phyloP scores from a whole-genome alignment of 2,888 invertebrate species.

The Nesidiocoris tenuis region DNA sequence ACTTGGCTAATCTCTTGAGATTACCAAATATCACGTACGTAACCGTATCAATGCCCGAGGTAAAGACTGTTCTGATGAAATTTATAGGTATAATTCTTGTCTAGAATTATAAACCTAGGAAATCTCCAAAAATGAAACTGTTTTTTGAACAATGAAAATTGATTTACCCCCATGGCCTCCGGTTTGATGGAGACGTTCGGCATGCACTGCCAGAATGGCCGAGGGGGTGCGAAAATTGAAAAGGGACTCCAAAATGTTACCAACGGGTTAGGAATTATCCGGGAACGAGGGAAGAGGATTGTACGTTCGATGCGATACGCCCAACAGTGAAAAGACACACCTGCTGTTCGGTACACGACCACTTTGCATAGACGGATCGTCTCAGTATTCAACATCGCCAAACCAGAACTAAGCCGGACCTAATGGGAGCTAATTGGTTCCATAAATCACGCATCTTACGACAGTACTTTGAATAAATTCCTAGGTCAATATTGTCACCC shows the following conservation, averaged over 20 bases:
- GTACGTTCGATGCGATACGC: not conserved
- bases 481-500: constrained; percentile 28
- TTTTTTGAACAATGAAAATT: too few relatives aligned
- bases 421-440: constrained; percentile 32
- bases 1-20: too few relatives aligned
- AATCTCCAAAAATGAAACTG: too few relatives aligned
- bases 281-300: too few relatives aligned
- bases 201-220: too few relatives aligned
- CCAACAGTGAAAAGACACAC: constrained; percentile 5
- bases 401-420: constrained; percentile 34
- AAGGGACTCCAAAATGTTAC: not conserved
- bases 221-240: not conserved
- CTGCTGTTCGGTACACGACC: constrained; percentile 28
- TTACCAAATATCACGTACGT: too few relatives aligned
- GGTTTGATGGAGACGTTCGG: too few relatives aligned
- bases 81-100: too few relatives aligned
- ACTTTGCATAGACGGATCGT: constrained; percentile 28
- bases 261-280: not conserved
- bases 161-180: too few relatives aligned
- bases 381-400: constrained; percentile 14
- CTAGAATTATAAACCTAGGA: too few relatives aligned
- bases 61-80: too few relatives aligned
- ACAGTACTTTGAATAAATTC: constrained; percentile 36
- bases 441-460: constrained; percentile 16
- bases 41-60: too few relatives aligned